A percentile compares a stretch with the other conserved stretches of the same genome.
These are phyloP conservation scores for Acleris sparsana DNA, from an alignment of 2,888 invertebrate genomes.

Conservation along the genomic window DNA sequence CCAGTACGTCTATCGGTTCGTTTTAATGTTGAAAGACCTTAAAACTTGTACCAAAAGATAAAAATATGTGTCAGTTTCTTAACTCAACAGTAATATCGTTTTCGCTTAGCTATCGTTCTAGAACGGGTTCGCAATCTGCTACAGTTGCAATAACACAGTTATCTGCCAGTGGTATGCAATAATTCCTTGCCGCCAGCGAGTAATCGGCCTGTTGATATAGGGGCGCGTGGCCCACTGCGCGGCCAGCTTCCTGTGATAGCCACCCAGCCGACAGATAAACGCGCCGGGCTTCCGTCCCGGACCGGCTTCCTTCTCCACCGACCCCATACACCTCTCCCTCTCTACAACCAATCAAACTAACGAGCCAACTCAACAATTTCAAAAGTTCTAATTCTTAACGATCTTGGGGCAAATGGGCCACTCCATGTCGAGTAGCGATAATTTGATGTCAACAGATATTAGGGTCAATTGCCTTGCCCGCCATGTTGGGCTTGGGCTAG, in stretches of 20 bases:
- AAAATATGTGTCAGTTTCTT: neutral
- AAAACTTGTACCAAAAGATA: neutral
- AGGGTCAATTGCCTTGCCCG: constrained; percentile 68
- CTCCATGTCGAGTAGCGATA: constrained; percentile 51
- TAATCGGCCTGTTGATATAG: constrained; percentile 40
- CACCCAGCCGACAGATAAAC: constrained; percentile 56
- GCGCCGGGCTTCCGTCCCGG: constrained; percentile 45
- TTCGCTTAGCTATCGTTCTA: constrained; percentile 12
- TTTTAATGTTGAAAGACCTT: constrained; percentile 16
- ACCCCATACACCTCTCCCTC: constrained; percentile 32
- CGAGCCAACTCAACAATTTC: constrained; percentile 17
- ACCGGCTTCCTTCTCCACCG: constrained; percentile 3
- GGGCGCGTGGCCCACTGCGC: constrained; percentile 49
- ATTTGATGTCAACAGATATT: constrained; percentile 66
- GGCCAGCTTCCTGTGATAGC: constrained; percentile 72
- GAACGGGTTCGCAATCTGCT: constrained; percentile 37
- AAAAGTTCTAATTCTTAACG: constrained; percentile 30
- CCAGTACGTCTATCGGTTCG: constrained; percentile 14
- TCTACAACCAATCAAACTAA: constrained; percentile 28
- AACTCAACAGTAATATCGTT: neutral
- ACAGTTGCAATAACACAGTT: constrained; percentile 49
- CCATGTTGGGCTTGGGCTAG: constrained; percentile 56
- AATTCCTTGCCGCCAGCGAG: constrained; percentile 20
- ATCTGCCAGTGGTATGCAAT: constrained; percentile 44
- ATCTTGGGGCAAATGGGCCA: constrained; percentile 21